Percentiles rank a stretch among this genome's conserved stretches.
Evolutionary conservation across 1,140 invertebrate genomes (phyloP).

Genomic region (Chymomyza costata): DNA sequence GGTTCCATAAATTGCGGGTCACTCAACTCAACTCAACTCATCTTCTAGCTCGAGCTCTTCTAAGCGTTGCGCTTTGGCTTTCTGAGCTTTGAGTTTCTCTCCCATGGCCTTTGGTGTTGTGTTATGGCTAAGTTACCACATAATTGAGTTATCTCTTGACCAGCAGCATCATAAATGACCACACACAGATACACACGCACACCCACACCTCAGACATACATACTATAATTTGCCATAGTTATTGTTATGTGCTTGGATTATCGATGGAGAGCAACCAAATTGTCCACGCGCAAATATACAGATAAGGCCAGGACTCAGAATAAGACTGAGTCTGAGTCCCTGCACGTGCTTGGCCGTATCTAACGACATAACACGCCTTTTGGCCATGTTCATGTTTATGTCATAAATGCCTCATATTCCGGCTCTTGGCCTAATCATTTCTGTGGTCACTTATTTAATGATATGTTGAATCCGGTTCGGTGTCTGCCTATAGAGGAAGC

Average conservation of each 20-base stretch:
- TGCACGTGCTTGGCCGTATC: constrained; percentile 18
- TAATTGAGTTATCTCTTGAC: constrained; percentile 52
- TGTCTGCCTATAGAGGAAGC: too few species aligned
- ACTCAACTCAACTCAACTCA: constrained; percentile 23
- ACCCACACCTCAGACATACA: constrained; percentile 6
- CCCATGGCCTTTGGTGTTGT: too few species aligned
- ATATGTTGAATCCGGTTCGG: too few species aligned
- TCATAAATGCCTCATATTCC: constrained; percentile 18
- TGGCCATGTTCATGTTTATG: not conserved
- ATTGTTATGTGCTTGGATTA: constrained; percentile 33
- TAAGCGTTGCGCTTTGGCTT: too few species aligned
- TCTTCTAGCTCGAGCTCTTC: not conserved
- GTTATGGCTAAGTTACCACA: constrained; percentile 39
- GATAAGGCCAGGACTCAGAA: too few species aligned
- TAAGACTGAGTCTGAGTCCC: not conserved
- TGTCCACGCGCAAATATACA: too few species aligned
- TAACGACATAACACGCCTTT: too few species aligned
- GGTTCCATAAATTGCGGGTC: constrained; percentile 17
- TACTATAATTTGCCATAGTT: constrained; percentile 5
- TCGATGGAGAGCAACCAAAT: constrained; percentile 26
- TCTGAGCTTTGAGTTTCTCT: too few species aligned
- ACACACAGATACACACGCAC: constrained; percentile 9
- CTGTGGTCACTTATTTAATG: too few species aligned
- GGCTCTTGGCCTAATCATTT: not conserved
- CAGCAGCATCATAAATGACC: constrained; percentile 11